Conservation (phyloP, 2,113 vertebrate genomes). For the Polyodon spathula region DNA sequence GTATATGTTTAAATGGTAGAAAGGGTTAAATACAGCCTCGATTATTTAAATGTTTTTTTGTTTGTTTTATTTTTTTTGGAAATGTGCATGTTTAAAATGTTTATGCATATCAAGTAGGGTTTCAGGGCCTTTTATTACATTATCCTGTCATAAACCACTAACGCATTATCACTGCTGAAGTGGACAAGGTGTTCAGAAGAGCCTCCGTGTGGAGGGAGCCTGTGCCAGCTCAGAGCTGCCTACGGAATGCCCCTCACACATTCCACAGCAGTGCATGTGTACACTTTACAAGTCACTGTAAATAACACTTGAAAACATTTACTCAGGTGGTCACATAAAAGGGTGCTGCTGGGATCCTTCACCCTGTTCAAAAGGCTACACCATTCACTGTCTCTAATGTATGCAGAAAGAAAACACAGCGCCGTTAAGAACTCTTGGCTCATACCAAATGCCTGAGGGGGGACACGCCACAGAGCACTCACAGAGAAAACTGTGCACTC, state of each 20-base stretch:
- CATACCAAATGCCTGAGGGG: not conserved
- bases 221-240: conserved; percentile 19
- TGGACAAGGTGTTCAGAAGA: conserved; percentile 10
- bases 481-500: conserved; percentile 33
- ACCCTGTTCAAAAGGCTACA: too few species aligned
- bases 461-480: conserved; percentile 3
- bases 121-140: too few species aligned
- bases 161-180: not conserved
- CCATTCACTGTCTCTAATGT: too few species aligned
- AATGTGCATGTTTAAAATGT: too few species aligned
- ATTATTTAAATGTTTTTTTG: too few species aligned
- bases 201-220: conserved; percentile 21
- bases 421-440: not conserved
- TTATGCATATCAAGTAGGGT: too few species aligned
- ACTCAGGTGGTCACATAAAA: not conserved
- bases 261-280: conserved; percentile 36
- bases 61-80: too few species aligned
- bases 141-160: too few species aligned
- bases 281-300: conserved; percentile 16
- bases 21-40: not conserved
- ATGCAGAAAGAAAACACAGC: too few species aligned
- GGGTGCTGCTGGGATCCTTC: too few species aligned
- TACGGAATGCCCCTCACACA: conserved; percentile 15
- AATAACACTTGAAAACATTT: conserved; percentile 23
- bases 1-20: not conserved